Conservation (phyloP, 2,797 vertebrate genomes). For the Margarornis squamiger region DNA sequence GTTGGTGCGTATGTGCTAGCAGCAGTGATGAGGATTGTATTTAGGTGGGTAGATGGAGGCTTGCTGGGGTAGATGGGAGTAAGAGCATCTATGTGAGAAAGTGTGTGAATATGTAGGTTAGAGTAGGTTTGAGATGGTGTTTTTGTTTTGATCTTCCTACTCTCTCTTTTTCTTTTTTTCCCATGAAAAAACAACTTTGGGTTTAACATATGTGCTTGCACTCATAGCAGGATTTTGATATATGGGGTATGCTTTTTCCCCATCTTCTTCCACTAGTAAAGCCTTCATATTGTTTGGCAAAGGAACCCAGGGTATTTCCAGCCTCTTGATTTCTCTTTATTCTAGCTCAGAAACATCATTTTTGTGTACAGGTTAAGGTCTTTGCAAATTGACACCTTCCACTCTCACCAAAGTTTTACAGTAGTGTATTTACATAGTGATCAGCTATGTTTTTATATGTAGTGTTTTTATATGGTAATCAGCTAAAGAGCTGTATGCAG, state of each 20-base stretch:
- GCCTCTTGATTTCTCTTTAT: not conserved
- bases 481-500: not conserved
- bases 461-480: not conserved
- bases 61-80: not conserved
- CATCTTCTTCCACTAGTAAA: not conserved
- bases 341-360: not conserved
- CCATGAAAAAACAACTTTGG: not conserved
- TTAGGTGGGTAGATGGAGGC: not conserved
- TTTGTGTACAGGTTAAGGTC: not conserved
- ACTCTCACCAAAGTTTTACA: not conserved
- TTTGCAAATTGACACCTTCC: not conserved
- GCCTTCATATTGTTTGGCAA: not conserved
- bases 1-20: not conserved
- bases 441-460: not conserved
- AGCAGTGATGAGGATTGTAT: not conserved
- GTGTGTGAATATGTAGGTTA: not conserved
- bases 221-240: not conserved
- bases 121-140: not conserved
- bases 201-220: not conserved
- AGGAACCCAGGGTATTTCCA: not conserved
- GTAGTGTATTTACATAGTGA: not conserved
- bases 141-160: conserved; percentile 40
- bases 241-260: not conserved
- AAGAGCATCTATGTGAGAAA: not conserved
- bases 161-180: not conserved